Conservation (phyloP, 2,113 vertebrate species). For the Trogon surrucura region DNA sequence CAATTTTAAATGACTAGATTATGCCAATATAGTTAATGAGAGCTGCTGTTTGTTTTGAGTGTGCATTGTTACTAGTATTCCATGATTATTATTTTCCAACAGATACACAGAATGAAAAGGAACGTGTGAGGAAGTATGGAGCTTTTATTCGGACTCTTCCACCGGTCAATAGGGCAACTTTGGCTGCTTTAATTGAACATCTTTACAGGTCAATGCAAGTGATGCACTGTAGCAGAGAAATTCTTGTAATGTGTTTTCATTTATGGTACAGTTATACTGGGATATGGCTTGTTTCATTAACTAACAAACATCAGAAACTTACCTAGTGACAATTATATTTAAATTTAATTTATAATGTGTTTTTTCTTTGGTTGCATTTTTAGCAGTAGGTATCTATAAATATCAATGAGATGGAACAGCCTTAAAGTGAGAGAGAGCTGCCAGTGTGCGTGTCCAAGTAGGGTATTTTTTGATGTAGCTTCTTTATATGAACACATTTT, state of each 20-base stretch:
- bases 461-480: neutral
- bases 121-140: conserved; percentile 87
- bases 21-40: neutral
- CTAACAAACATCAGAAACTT: neutral
- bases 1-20: neutral
- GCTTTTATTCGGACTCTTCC: conserved; percentile 89
- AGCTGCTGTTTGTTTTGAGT: neutral
- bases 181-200: conserved; percentile 91
- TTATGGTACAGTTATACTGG: neutral
- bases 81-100: neutral
- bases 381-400: neutral
- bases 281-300: neutral
- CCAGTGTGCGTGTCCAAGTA: neutral
- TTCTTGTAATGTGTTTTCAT: neutral
- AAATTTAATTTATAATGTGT: neutral
- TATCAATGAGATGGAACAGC: neutral
- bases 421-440: neutral
- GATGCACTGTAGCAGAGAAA: neutral
- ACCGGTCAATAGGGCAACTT: conserved; percentile 85
- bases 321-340: neutral
- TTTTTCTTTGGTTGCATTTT: neutral
- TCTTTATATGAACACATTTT: neutral
- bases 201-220: conserved; percentile 87
- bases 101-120: conserved; percentile 87
- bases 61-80: neutral